Evolutionary conservation across 2,113 vertebrate genomes (phyloP).

Genomic region (Tupaia tana): DNA sequence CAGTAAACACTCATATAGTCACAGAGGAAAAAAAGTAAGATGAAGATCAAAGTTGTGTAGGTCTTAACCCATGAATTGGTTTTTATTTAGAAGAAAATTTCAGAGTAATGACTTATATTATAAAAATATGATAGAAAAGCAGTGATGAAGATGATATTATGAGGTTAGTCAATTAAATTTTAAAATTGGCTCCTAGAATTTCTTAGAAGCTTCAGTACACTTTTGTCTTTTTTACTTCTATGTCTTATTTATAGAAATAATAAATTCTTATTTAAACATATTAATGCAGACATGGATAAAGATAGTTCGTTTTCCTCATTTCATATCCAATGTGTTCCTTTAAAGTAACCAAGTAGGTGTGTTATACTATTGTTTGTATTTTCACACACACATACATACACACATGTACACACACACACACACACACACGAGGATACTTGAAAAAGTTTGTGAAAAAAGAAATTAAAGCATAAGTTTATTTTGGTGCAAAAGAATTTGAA

Average conservation of each 20-base stretch:
- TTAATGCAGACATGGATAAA: neutral
- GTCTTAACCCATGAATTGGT: neutral
- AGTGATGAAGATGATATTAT: neutral
- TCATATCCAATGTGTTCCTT: neutral
- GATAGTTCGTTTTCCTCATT: neutral
- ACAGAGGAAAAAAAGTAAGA: neutral
- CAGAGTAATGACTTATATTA: neutral
- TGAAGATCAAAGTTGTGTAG: neutral
- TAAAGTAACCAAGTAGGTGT: neutral
- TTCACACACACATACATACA: neutral
- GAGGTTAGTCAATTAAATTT: neutral
- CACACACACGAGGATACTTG: neutral
- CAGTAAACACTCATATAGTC: neutral
- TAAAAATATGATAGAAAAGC: neutral
- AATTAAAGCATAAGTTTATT: too few relatives aligned
- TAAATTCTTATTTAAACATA: neutral
- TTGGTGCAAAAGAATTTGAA: too few relatives aligned
- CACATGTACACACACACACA: too few relatives aligned
- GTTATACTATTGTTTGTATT: neutral
- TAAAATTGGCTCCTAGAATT: conserved; percentile 20
- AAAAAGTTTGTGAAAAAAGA: too few relatives aligned
- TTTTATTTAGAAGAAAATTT: conserved; percentile 41
- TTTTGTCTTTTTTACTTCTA: conserved; percentile 18
- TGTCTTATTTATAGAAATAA: conserved; percentile 27
- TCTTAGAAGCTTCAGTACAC: neutral